Evolutionary conservation across 2,888 invertebrate genomes (phyloP), one percentile per base, ranked within the genome.

Genomic region (Polydrusus tereticollis): DNA sequence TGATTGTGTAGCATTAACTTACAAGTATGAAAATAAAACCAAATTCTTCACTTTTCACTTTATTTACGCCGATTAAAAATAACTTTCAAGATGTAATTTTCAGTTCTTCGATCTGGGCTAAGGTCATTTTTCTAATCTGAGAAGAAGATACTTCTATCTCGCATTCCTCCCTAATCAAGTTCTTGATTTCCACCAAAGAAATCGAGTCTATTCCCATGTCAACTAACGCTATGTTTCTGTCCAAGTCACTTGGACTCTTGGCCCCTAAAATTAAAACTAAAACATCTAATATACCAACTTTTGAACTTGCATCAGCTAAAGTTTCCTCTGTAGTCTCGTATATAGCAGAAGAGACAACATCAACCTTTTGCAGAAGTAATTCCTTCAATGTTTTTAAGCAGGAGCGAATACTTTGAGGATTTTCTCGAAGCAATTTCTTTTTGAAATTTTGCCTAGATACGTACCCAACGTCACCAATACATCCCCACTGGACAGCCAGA

Each of bases 401-500:
- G 10, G 47, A 62, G 12, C 16, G 18, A n/a, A 47, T 62, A 29
- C 33, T 41, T 18, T 62, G 62, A 12, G 29, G 14, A 23, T 14
- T 62, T 8, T 62, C 62, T n/a, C 16, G 14, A 4, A 45, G 47
- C 45, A 21, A 45, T 14, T 26, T 47, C 18, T 41, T 33, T 20
- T 47, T 47, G 3, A 60, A 14, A 21, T 21, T 21, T 23, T 16
- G 26, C 14, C 16, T 43, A 10, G 29, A 26, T 2, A 29, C 29
- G 18, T 23, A 62, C 10, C 47, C 47, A 23, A 62, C 62, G 16
- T 62, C 62, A 6, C 47, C 62, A 18, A 62, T 62, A 14, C 26
- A 29, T 5, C 62, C 62, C 62, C 62, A 62, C n/a, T 62, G 62
- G 3, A 62, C 47, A 18, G 43, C 47, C 16, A 62, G 14, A 1